These are phyloP conservation scores for Microcebus lehilahytsara DNA, from an alignment of 2,113 vertebrate genomes.

Conservation along the genomic window DNA sequence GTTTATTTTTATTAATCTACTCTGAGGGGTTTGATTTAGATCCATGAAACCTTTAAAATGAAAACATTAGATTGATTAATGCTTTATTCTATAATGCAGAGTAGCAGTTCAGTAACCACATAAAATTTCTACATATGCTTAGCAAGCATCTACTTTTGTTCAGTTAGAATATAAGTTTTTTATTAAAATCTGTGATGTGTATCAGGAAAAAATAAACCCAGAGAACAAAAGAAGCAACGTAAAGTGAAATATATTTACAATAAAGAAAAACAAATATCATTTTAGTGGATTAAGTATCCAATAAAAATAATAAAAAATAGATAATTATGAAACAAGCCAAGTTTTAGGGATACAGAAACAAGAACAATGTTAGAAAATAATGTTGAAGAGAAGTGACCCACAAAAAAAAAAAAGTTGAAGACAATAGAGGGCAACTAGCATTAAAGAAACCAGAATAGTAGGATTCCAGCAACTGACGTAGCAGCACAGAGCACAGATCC, in stretches of 20 bases:
- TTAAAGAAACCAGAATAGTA: background rate
- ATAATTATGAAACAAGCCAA: background rate
- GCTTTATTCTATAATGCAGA: background rate
- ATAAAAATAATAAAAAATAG: background rate
- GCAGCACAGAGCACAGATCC: background rate
- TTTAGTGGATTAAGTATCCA: background rate
- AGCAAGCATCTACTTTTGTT: background rate
- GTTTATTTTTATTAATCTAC: background rate
- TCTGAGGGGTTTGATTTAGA: background rate
- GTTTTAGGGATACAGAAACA: background rate
- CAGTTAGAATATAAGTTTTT: background rate
- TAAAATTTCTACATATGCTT: background rate
- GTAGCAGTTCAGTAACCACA: background rate
- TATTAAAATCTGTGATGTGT: background rate
- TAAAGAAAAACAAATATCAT: background rate
- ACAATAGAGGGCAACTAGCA: background rate
- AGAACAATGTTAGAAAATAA: conserved; percentile 9
- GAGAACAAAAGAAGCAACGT: background rate
- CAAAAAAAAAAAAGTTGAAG: background rate
- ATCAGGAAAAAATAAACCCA: background rate
- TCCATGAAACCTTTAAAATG: background rate
- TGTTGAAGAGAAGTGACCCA: background rate
- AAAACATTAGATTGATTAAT: background rate
- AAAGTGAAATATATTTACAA: background rate
- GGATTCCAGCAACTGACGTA: background rate